These are phyloP conservation scores for Anastrepha ludens DNA, from an alignment of 1,140 invertebrate genomes.

Conservation along the genomic window DNA sequence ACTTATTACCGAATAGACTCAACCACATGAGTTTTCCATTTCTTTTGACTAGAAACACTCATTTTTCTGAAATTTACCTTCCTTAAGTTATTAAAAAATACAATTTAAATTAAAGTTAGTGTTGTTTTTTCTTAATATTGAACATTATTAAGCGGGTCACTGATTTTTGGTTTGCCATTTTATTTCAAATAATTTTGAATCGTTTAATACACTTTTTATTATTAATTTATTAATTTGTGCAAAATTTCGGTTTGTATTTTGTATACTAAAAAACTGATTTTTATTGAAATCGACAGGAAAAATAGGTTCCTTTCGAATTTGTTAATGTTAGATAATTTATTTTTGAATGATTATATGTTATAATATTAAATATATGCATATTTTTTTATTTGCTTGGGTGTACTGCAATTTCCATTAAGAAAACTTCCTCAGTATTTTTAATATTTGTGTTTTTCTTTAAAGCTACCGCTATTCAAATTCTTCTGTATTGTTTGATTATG, in stretches of 20 bases:
- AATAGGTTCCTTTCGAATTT: not conserved
- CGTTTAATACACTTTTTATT: conserved; percentile 29
- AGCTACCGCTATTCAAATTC: not conserved
- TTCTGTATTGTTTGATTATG: not conserved
- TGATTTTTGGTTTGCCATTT: not conserved
- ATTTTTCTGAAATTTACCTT: conserved; percentile 28
- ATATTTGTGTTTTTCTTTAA: not conserved
- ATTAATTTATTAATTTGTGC: conserved; percentile 32
- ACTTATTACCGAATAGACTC: not conserved
- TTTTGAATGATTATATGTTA: conserved; percentile 39
- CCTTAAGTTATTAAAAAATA: conserved; percentile 39
- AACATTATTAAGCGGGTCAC: not conserved
- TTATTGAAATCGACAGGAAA: not conserved
- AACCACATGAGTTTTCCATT: conserved; percentile 9
- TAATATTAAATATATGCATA: conserved; percentile 37
- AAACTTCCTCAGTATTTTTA: conserved; percentile 7
- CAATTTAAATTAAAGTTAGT: conserved; percentile 39
- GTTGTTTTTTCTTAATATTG: conserved; percentile 16
- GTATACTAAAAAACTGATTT: conserved; percentile 1
- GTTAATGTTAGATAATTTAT: conserved; percentile 40
- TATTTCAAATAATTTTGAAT: conserved; percentile 39
- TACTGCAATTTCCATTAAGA: not conserved
- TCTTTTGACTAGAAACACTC: conserved; percentile 46
- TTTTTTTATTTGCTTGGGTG: conserved; percentile 41
- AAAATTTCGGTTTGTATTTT: conserved; percentile 15